Conservation (phyloP, 2,113 vertebrate species). For the Pterocles gutturalis region DNA sequence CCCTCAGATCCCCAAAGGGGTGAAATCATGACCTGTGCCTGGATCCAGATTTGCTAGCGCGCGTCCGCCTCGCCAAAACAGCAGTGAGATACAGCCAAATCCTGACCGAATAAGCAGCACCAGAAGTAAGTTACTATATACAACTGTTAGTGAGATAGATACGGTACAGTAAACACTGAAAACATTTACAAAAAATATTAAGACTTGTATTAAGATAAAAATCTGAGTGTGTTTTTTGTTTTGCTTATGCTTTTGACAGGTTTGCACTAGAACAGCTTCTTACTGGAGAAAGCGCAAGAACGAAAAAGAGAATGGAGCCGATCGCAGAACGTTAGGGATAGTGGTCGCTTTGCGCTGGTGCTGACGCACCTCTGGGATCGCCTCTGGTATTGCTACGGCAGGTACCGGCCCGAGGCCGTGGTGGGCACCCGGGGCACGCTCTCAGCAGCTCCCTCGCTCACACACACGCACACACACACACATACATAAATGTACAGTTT, state of each 20-base stretch:
- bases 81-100: slow-evolving; percentile 67
- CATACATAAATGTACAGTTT: background rate
- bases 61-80: background rate
- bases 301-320: background rate
- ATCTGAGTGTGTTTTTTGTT: slow-evolving; percentile 37
- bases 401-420: slow-evolving; percentile 49
- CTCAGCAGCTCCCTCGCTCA: background rate
- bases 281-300: slow-evolving; percentile 48
- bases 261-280: slow-evolving; percentile 77
- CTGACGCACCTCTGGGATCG: slow-evolving; percentile 50
- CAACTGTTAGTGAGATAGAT: slow-evolving; percentile 82
- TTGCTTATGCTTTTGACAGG: slow-evolving; percentile 37
- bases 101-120: slow-evolving; percentile 77
- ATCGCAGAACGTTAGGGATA: background rate
- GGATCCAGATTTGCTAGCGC: background rate
- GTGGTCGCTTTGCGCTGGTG: slow-evolving; percentile 27
- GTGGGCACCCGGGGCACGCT: background rate
- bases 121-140: slow-evolving; percentile 84
- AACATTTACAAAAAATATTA: slow-evolving; percentile 85
- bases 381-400: slow-evolving; percentile 64
- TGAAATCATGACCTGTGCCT: background rate
- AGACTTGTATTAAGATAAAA: slow-evolving; percentile 79
- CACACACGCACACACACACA: background rate
- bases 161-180: slow-evolving; percentile 87
- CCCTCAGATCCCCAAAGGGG: background rate